Evolutionary conservation across 2,888 invertebrate species (phyloP), one percentile per base, ranked within the genome.

Genomic region (Troilus luridus): DNA sequence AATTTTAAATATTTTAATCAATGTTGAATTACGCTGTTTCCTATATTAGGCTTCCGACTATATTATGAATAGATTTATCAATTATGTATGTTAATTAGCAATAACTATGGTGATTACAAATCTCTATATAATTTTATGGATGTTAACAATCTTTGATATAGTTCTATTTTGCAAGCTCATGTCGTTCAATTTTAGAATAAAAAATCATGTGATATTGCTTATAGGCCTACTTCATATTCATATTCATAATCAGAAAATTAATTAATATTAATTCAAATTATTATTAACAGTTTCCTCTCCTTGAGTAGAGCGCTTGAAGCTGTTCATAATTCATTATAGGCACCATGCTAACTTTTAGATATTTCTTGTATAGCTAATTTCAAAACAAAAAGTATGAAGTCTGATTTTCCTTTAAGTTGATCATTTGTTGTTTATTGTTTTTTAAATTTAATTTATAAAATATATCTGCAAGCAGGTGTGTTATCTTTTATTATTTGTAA

Each of bases 161-260:
- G 56, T n/a, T 85, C 11, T 85, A 81, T 21, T 85, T 56, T 85
- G n/a, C 54, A n/a, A 58, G n/a, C n/a, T 12, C 21, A 21, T 21
- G 17, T 14, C 56, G 56, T 85, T 56, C 21, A 41, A 85, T 21
- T 5, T 7, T 81, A 56, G n/a, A 56, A 56, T n/a, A 21, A 56
- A 12, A 27, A 58, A 56, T n/a, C 85, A 41, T 85, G 85, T 85
- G 85, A 85, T 85, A 85, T 58, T 85, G 85, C 85, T 85, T 85
- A n/a, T 85, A 85, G 85, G 85, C 85, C 85, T 85, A 85, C 9
- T 56, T 11, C 11, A 56, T 58, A n/a, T 17, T 77, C 41, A 27
- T 41, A 77, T 27, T 41, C 41, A 41, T 41, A 41, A 77, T 41
- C 72, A 27, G 41, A 1, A 41, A 27, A 77, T 72, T 0, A 72